Conservation (phyloP, 2,113 vertebrate genomes). For the Pygathrix nemaeus region DNA sequence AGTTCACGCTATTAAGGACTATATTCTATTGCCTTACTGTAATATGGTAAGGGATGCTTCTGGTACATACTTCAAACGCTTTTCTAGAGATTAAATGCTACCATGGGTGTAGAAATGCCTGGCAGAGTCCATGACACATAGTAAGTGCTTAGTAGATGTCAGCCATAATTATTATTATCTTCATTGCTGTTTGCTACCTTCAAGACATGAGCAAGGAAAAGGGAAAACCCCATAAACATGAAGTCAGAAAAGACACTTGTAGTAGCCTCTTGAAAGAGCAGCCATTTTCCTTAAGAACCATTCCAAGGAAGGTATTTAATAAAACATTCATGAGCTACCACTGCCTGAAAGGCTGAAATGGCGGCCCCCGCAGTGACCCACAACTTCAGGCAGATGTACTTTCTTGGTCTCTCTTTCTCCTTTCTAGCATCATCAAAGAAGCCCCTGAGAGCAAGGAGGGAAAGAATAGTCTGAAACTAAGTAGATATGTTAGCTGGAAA, state of each 20-base stretch:
- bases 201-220: neutral
- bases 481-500: neutral
- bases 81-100: neutral
- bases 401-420: neutral
- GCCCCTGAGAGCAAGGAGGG: neutral
- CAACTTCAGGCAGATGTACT: neutral
- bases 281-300: neutral
- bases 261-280: neutral
- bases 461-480: neutral
- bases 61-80: neutral
- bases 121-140: neutral
- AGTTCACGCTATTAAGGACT: neutral
- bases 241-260: neutral
- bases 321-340: neutral
- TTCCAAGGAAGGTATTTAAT: constrained; percentile 11
- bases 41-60: neutral
- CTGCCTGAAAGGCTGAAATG: constrained; percentile 19
- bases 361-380: neutral
- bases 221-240: neutral
- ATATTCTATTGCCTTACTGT: neutral
- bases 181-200: neutral
- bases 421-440: neutral
- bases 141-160: neutral
- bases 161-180: neutral
- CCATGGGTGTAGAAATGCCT: neutral